These are phyloP conservation scores for Drosophila athabasca DNA, from an alignment of 1,140 invertebrate genomes.

Conservation along the genomic window DNA sequence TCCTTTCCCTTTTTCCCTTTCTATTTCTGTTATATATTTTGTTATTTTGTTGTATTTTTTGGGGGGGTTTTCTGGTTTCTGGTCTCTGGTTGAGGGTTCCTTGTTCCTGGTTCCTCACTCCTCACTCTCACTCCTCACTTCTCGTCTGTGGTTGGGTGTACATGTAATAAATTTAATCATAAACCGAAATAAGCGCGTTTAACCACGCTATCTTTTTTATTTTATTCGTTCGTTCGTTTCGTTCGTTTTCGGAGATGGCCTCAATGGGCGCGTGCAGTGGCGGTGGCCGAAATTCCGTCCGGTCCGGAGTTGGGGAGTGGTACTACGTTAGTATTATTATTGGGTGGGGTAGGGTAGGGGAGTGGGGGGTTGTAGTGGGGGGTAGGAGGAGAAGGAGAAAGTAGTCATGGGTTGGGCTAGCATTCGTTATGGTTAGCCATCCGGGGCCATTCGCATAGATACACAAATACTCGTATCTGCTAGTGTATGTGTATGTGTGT, in stretches of 20 bases:
- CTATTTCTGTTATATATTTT: neutral
- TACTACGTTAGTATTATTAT: too few relatives aligned
- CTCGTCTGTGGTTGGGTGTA: conserved; percentile 51
- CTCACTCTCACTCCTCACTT: too few relatives aligned
- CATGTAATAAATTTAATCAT: conserved; percentile 81
- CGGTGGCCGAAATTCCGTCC: conserved; percentile 8
- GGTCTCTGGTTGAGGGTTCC: too few relatives aligned
- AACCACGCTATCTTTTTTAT: conserved; percentile 76
- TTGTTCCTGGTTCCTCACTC: too few relatives aligned
- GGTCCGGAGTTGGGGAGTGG: conserved; percentile 11
- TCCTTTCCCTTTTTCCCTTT: conserved; percentile 9
- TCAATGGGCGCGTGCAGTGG: conserved; percentile 41
- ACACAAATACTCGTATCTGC: conserved; percentile 35
- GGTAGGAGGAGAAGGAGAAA: neutral
- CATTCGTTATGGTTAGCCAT: conserved; percentile 36
- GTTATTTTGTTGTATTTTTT: conserved; percentile 36
- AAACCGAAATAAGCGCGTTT: conserved; percentile 81
- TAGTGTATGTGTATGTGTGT: conserved; percentile 7
- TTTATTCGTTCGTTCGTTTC: conserved; percentile 42
- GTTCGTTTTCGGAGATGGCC: neutral
- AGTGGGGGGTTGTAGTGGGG: conserved; percentile 15
- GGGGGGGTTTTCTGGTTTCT: neutral
- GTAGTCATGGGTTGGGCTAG: conserved; percentile 17
- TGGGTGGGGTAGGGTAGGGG: too few relatives aligned
- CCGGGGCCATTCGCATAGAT: conserved; percentile 45